Evolutionary conservation across 2,113 vertebrate genomes (phyloP).

Genomic region (Heterotilapia buettikoferi): DNA sequence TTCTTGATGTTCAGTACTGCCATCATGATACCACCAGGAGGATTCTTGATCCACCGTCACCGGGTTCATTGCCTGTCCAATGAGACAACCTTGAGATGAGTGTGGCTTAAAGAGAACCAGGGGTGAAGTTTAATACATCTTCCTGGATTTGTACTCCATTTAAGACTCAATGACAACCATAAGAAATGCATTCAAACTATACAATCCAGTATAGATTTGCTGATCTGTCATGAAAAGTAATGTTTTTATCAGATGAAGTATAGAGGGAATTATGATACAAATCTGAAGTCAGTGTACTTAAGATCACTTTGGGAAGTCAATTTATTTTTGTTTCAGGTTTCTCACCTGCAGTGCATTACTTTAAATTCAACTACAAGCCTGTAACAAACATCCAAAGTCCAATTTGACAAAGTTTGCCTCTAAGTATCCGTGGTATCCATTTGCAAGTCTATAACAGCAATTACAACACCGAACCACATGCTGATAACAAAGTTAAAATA

Average conservation of each 20-base stretch:
- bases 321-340: not conserved
- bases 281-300: not conserved
- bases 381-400: not conserved
- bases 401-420: not conserved
- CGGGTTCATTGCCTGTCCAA: not conserved
- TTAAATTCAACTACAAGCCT: not conserved
- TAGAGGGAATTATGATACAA: not conserved
- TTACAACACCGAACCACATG: slow-evolving; percentile 16
- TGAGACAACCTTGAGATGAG: not conserved
- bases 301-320: not conserved
- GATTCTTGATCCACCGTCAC: not conserved
- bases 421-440: not conserved
- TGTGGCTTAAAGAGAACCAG: not conserved
- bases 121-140: slow-evolving; percentile 29
- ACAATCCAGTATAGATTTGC: not conserved
- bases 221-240: not conserved
- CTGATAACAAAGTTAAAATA: slow-evolving; percentile 42
- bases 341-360: not conserved
- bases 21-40: not conserved
- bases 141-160: slow-evolving; percentile 30
- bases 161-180: not conserved
- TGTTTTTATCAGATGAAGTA: not conserved
- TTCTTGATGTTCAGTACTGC: not conserved
- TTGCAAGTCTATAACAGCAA: not conserved
- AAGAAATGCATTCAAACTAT: slow-evolving; percentile 27